Conservation (phyloP, 2,113 vertebrate species). For the Sebastes schlegelii region DNA sequence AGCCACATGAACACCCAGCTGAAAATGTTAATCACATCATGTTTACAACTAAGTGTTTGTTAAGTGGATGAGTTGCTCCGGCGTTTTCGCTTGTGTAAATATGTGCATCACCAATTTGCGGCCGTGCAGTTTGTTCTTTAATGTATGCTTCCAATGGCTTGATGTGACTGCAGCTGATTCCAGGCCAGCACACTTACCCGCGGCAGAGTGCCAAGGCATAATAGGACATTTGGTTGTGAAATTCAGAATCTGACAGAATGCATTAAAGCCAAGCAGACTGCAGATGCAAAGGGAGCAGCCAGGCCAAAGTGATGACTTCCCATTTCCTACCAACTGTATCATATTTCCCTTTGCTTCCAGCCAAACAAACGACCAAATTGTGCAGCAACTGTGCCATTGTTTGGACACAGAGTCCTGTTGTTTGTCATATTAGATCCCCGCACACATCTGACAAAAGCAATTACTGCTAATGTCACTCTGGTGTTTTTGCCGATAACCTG, state of each 20-base stretch:
- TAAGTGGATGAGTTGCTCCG: conserved; percentile 57
- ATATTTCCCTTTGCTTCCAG: conserved; percentile 59
- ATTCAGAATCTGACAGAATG: conserved; percentile 83
- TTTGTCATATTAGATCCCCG: conserved; percentile 47
- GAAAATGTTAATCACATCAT: conserved; percentile 61
- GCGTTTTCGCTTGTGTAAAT: conserved; percentile 53
- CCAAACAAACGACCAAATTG: conserved; percentile 62
- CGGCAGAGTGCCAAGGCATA: conserved; percentile 78
- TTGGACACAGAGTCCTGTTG: conserved; percentile 57
- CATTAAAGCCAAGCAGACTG: conserved; percentile 79
- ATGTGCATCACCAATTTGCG: conserved; percentile 53
- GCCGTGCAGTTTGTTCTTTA: conserved; percentile 55
- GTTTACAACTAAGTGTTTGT: conserved; percentile 70
- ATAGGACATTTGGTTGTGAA: conserved; percentile 82
- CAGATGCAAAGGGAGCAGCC: conserved; percentile 68
- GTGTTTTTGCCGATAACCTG: conserved; percentile 30
- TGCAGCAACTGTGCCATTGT: conserved; percentile 59
- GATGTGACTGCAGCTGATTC: conserved; percentile 74
- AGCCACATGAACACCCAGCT: conserved; percentile 33
- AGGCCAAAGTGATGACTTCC: conserved; percentile 74
- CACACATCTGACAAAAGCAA: conserved; percentile 45
- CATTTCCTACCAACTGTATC: conserved; percentile 69
- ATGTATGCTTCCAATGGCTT: conserved; percentile 71
- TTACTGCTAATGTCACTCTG: conserved; percentile 37
- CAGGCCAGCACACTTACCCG: conserved; percentile 70